Percentiles rank a stretch among this genome's conserved stretches.
These are phyloP conservation scores for Caenorhabditis angaria DNA, from an alignment of 2,888 invertebrate genomes.

Conservation along the genomic window DNA sequence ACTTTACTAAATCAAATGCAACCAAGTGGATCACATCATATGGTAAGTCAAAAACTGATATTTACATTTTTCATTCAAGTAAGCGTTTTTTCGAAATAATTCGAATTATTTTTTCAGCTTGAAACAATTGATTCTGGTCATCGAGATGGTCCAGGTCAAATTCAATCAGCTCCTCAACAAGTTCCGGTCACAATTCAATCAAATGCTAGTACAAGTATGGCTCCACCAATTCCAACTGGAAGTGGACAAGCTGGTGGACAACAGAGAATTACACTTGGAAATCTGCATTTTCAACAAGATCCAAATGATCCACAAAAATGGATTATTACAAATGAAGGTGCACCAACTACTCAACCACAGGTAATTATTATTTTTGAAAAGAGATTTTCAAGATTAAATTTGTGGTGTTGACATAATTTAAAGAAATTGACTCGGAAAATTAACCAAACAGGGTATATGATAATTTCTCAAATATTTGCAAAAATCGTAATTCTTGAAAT, in stretches of 20 bases:
- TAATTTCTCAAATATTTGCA: neutral
- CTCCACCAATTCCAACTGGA: slow-evolving; percentile 12
- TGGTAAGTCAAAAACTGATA: neutral
- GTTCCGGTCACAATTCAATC: slow-evolving; percentile 7
- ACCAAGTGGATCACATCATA: slow-evolving; percentile 15
- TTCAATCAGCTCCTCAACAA: slow-evolving; percentile 34
- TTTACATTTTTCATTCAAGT: slow-evolving; percentile 7
- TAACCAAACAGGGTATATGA: too few species aligned
- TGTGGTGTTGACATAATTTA: too few species aligned
- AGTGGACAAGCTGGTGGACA: slow-evolving; percentile 34
- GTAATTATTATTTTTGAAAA: neutral
- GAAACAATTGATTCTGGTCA: slow-evolving; percentile 38
- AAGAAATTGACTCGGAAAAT: too few species aligned
- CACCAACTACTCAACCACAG: slow-evolving; percentile 4
- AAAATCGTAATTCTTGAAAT: slow-evolving; percentile 1
- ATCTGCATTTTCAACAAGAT: slow-evolving; percentile 82
- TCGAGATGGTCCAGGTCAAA: slow-evolving; percentile 32
- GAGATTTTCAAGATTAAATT: too few species aligned
- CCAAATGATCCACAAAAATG: slow-evolving; percentile 85
- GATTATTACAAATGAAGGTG: slow-evolving; percentile 74
- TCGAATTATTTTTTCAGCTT: slow-evolving; percentile 15
- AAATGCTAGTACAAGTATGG: neutral
- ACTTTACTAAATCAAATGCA: slow-evolving; percentile 28
- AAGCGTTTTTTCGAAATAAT: neutral
- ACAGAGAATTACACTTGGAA: slow-evolving; percentile 73